Evolutionary conservation across 2,113 vertebrate genomes (phyloP), one percentile per base, ranked within the genome.

Genomic region (Dendrocopos noguchii): DNA sequence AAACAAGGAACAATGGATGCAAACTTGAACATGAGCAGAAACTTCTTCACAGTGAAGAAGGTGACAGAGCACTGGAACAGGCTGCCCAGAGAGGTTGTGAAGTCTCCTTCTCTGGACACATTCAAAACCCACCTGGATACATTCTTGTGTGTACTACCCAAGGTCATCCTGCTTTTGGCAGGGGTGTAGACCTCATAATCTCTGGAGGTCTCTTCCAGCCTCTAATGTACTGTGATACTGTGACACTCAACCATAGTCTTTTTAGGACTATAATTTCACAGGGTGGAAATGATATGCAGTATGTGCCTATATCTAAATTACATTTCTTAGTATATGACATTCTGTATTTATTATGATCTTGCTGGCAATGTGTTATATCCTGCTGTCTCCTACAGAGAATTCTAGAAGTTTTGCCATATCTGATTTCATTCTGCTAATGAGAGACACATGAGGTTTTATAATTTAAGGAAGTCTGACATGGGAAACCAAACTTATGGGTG

Each of bases 241-340:
- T 44, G 42, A 15, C 15, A 44, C 42, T 15, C 50, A 78, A 90
- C 77, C 68, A 29, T 18, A 63, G 15, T 29, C 8, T 73, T 95
- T 94, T 94, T 85, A 85, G 81, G 42, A 83, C 55, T 86, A 70
- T 34, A 90, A 61, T 84, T 95, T 88, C 60, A 91, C 73, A 60
- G 22, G 34, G 25, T 52, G 71, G 12, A 71, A 95, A 77, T 83
- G 65, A 89, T 47, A 12, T 78, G 75, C 6, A 46, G 10, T 53
- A 55, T 65, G 19, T 21, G 19, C 7, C 66, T 90, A 61, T 66
- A 92, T 89, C 71, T 83, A 95, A 95, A 95, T 14, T 75, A 52
- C 10, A 60, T 88, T 89, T 68, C 52, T 60, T 87, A 60, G 63
- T 88, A 60, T 83, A 77, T 12, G 31, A 7, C 57, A 73, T 73